phyloP scores from a whole-genome alignment of 2,797 vertebrate genomes.

The Yasuhikotakia modesta region DNA sequence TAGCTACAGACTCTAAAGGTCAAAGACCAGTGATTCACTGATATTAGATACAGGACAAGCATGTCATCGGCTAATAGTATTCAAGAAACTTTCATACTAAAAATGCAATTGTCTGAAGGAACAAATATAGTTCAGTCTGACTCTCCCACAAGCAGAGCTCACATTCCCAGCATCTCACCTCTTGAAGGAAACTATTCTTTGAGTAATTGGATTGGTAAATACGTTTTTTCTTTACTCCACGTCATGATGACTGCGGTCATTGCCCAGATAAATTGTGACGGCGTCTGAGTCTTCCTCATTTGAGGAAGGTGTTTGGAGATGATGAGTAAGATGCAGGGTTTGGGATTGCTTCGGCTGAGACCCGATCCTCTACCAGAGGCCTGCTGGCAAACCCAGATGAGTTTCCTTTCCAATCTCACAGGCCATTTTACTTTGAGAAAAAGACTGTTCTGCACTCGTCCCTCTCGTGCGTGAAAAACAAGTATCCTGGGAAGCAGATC shows the following conservation, averaged over 20 bases:
- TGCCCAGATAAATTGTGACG: slow-evolving; percentile 49
- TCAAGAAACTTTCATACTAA: not conserved
- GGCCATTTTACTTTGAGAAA: slow-evolving; percentile 55
- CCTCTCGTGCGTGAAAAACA: slow-evolving; percentile 14
- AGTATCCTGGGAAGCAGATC: no score
- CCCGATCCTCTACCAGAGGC: slow-evolving; percentile 49
- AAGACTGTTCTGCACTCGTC: slow-evolving; percentile 27
- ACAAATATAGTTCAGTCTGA: slow-evolving; percentile 47
- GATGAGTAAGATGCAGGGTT: slow-evolving; percentile 52
- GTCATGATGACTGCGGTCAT: slow-evolving; percentile 58
- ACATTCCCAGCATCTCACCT: slow-evolving; percentile 27
- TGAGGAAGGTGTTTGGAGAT: slow-evolving; percentile 41
- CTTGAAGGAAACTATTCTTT: slow-evolving; percentile 34
- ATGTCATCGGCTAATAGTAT: slow-evolving; percentile 1
- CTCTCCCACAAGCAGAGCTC: slow-evolving; percentile 17
- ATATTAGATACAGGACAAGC: not conserved
- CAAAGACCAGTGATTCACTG: slow-evolving; percentile 10
- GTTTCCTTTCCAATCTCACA: slow-evolving; percentile 54
- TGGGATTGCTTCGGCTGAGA: slow-evolving; percentile 58
- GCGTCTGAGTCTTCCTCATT: slow-evolving; percentile 43
- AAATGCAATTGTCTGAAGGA: slow-evolving; percentile 38
- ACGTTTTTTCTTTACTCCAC: not conserved
- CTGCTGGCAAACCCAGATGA: slow-evolving; percentile 49
- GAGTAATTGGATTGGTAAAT: slow-evolving; percentile 49
- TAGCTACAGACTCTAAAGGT: slow-evolving; percentile 22